Conservation (phyloP, 2,888 invertebrate species). For the Orthonevra nobilis region DNA sequence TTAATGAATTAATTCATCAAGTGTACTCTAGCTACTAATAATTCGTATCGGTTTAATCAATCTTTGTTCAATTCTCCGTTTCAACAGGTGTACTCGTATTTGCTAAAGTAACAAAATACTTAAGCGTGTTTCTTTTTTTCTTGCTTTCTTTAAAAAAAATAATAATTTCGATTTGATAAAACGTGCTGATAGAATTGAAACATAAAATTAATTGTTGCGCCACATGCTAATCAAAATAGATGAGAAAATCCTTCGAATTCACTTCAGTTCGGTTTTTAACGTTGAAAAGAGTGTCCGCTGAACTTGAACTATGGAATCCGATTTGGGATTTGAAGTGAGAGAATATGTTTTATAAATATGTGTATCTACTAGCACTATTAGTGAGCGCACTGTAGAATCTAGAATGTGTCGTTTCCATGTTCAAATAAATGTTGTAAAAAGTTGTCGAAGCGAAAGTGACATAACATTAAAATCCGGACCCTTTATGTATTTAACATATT, state of each 20-base stretch:
- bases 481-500: too few species aligned
- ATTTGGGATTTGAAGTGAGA: slow-evolving; percentile 50
- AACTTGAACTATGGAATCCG: slow-evolving; percentile 27
- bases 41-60: slow-evolving; percentile 25
- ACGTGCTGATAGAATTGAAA: too few species aligned
- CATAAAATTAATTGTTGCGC: slow-evolving; percentile 1
- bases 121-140: slow-evolving; percentile 38
- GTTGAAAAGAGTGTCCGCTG: slow-evolving; percentile 8
- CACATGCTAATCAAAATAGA: slow-evolving; percentile 52
- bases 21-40: background rate
- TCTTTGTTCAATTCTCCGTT: background rate
- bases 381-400: slow-evolving; percentile 11
- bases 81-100: background rate
- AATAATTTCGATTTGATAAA: background rate
- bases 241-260: slow-evolving; percentile 16
- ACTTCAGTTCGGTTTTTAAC: slow-evolving; percentile 35
- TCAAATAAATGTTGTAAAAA: too few species aligned
- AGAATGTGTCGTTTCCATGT: slow-evolving; percentile 1
- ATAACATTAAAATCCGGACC: too few species aligned
- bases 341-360: background rate
- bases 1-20: too few species aligned
- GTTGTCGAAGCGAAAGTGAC: too few species aligned
- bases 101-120: background rate
- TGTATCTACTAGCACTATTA: slow-evolving; percentile 6
- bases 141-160: background rate